These are phyloP conservation scores for Neoitamus cyanurus DNA, from an alignment of 2,888 invertebrate species.

Conservation along the genomic window DNA sequence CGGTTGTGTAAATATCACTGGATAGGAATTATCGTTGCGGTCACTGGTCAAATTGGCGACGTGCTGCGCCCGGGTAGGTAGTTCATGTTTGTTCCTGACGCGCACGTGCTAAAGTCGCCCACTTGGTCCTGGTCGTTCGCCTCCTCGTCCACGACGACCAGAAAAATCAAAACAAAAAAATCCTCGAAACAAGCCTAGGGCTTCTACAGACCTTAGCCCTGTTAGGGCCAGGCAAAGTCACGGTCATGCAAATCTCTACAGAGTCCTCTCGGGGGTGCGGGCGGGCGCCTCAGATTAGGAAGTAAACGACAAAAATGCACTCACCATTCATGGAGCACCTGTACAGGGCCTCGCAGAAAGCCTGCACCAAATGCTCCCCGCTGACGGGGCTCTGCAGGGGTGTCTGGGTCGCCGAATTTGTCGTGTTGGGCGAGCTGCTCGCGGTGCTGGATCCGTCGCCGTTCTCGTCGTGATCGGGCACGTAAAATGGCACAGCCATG, in stretches of 20 bases:
- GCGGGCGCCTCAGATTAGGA: background rate
- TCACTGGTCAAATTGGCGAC: background rate
- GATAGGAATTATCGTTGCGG: background rate
- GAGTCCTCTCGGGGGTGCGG: background rate
- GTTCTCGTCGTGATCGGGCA: slow-evolving; percentile 65
- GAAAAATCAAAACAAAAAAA: background rate
- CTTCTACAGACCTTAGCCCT: background rate
- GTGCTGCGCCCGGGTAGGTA: background rate
- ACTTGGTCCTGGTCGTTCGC: background rate
- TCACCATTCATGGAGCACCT: slow-evolving; percentile 61
- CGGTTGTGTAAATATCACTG: background rate
- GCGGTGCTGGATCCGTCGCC: slow-evolving; percentile 59
- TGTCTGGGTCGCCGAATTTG: slow-evolving; percentile 56
- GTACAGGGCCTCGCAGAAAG: slow-evolving; percentile 64
- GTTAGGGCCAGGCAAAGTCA: background rate
- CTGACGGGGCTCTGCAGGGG: slow-evolving; percentile 59
- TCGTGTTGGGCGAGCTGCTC: slow-evolving; percentile 63
- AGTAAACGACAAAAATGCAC: slow-evolving; percentile 52
- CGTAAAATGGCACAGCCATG: slow-evolving; percentile 67
- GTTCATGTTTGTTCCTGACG: background rate
- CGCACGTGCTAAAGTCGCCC: background rate
- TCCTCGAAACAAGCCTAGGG: background rate
- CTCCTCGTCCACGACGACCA: background rate
- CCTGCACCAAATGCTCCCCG: slow-evolving; percentile 63
- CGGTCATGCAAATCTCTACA: background rate